Base-by-base conservation (phyloP, 1,140 invertebrate genomes). In the Zaprionus tsacasi region DNA sequence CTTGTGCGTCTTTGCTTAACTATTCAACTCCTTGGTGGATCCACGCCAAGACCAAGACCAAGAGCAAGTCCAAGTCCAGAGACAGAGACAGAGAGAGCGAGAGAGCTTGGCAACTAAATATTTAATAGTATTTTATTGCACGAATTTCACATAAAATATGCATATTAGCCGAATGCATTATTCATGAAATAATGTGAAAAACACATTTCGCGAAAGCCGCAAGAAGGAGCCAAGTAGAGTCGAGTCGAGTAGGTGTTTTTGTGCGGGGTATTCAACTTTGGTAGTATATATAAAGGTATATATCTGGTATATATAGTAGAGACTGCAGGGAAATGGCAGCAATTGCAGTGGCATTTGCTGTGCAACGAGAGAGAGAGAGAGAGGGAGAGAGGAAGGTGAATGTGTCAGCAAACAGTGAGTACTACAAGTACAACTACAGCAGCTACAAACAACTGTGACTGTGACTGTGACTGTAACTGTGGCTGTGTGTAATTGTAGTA, bases 61-160 rank as follows among this genome's bases (percentile, higher is more conserved):
- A 35, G 7, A 35, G 7, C 33, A 35, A 57, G 56, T 43, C 57
- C 52, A 70, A 54, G 52, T 17, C 52, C 73, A 63, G 38, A 38
- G 27, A 12, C 48, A 55, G 35, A 68, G 76, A 69, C 69, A 74
- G 57, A 58, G 61, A 69, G 45, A 56, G 70, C 67, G 79, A 52
- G 68, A 30, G 61, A 74, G 74, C 66, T 76, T 55, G 25, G 57
- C 71, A 91, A 91, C 87, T 90, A 91, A 90, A 90, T 91, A 91
- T 90, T 91, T 91, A 91, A 91, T 91, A 91, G 87, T 90, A 90
- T 90, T 90, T 90, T 91, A 90, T 90, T 90, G 86, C 82, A 91
- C 87, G 87, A 90, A 91, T 82, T 89, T 90, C 85, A 90, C 81
- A 89, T 89, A 89, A 89, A 89, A 89, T 89, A 91, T 89, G 85